Percentiles rank a stretch among this genome's conserved stretches.
These are phyloP conservation scores for Bedellia somnulentella DNA, from an alignment of 2,888 invertebrate genomes.

Conservation along the genomic window DNA sequence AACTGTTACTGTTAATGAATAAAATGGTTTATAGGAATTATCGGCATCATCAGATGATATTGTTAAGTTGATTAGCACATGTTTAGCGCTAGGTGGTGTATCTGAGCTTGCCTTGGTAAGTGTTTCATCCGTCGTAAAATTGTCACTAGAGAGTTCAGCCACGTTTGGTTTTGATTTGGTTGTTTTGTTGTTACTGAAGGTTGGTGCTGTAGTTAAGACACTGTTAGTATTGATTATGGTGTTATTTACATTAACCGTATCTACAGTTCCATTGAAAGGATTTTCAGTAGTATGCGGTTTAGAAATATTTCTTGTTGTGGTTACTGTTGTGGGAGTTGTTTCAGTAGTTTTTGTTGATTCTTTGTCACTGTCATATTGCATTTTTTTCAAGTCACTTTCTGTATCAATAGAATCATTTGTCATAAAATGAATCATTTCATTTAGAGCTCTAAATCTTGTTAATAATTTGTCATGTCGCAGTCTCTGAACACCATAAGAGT, in stretches of 20 bases:
- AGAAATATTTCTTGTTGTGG: conserved; percentile 11
- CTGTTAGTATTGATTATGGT: conserved; percentile 21
- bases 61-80: conserved; percentile 79
- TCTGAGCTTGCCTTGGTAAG: conserved; percentile 19
- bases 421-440: conserved; percentile 36
- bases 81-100: conserved; percentile 46
- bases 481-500: conserved; percentile 43
- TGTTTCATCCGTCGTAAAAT: conserved; percentile 15
- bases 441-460: conserved; percentile 32
- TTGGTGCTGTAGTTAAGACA: conserved; percentile 20
- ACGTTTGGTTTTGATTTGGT: conserved; percentile 16
- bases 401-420: conserved; percentile 28
- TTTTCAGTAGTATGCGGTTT: conserved; percentile 16
- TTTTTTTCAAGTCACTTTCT: conserved; percentile 24
- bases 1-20: conserved; percentile 79
- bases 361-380: conserved; percentile 29
- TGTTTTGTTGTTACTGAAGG: conserved; percentile 18
- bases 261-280: conserved; percentile 7
- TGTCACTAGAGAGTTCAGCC: too few species aligned
- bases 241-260: conserved; percentile 16
- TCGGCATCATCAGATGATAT: conserved; percentile 69
- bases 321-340: conserved; percentile 12
- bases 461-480: conserved; percentile 38
- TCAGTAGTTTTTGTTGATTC: conserved; percentile 8
- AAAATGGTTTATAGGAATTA: conserved; percentile 64